Conservation (phyloP, 1,140 invertebrate genomes). For the Paramacrobiotus metropolitanus region DNA sequence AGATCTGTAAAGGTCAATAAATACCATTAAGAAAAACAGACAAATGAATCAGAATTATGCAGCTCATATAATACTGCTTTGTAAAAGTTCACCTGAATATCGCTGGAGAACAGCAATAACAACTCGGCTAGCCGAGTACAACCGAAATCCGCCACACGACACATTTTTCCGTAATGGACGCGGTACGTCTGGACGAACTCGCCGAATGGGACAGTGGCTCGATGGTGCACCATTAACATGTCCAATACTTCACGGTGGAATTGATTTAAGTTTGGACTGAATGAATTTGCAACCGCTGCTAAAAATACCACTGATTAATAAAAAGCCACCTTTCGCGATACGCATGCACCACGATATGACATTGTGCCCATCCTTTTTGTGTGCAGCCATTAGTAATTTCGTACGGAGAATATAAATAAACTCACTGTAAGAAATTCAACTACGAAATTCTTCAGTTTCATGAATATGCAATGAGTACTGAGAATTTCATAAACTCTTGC, state of each 20-base stretch:
- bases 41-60: neutral
- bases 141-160: conserved; percentile 2
- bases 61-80: too few relatives aligned
- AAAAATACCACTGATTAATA: neutral
- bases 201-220: neutral
- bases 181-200: conserved; percentile 5
- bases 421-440: neutral
- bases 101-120: neutral
- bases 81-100: neutral
- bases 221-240: neutral
- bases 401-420: too few relatives aligned
- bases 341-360: too few relatives aligned
- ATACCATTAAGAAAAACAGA: neutral
- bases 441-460: too few relatives aligned
- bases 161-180: neutral
- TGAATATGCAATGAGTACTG: too few relatives aligned
- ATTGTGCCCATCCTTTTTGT: neutral
- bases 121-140: neutral
- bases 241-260: neutral
- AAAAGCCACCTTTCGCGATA: too few relatives aligned
- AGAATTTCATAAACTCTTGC: too few relatives aligned
- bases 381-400: neutral
- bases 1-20: neutral
- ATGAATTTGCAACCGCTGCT: neutral
- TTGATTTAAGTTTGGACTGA: neutral